phyloP scores from a whole-genome alignment of 2,888 invertebrate species.

The Rotaria macrura region DNA sequence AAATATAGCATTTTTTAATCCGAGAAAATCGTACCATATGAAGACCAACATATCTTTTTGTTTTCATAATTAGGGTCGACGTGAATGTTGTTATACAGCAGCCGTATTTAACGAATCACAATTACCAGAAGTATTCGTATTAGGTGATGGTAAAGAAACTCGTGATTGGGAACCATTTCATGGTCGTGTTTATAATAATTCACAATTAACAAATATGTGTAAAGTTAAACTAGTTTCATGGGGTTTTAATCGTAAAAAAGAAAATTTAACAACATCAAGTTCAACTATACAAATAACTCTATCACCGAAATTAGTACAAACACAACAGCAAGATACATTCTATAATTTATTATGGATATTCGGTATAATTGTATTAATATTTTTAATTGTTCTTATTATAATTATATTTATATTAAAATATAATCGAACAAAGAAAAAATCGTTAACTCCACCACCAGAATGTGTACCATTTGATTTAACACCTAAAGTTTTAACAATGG shows the following conservation, averaged over 20 bases:
- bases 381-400: not conserved
- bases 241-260: not conserved
- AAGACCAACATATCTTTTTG: too few relatives aligned
- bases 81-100: constrained; percentile 1
- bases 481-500: constrained; percentile 17
- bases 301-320: not conserved
- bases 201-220: not conserved
- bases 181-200: not conserved
- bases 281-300: not conserved
- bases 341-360: constrained; percentile 9
- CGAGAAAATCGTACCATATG: too few relatives aligned
- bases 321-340: not conserved
- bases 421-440: not conserved
- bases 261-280: constrained; percentile 21
- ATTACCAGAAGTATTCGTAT: not conserved
- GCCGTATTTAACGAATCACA: not conserved
- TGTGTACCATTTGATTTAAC: constrained; percentile 6
- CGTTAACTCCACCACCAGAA: constrained; percentile 2
- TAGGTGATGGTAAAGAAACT: not conserved
- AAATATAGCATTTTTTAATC: too few relatives aligned
- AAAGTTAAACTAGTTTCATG: not conserved
- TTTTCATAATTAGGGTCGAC: not conserved
- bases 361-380: not conserved
- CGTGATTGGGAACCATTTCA: not conserved
- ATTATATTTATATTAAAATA: not conserved